Evolutionary conservation across 1,140 invertebrate species (phyloP).

Genomic region (Drosophila trapezifrons): DNA sequence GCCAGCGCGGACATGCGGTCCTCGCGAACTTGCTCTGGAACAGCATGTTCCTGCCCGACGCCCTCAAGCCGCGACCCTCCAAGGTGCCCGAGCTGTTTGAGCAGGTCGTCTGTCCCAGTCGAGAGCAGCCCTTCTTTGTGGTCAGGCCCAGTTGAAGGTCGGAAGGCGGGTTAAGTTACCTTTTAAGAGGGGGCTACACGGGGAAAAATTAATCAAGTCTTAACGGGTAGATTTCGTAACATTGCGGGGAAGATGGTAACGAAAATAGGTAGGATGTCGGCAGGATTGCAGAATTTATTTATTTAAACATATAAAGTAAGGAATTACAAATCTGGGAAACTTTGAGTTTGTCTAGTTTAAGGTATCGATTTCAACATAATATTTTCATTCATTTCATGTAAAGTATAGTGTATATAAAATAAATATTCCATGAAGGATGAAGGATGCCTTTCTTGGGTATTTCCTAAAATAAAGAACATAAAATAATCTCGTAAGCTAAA

Average conservation of each 20-base stretch:
- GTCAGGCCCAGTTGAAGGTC: constrained; percentile 56
- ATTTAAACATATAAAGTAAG: neutral
- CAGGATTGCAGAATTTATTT: neutral
- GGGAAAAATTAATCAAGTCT: neutral
- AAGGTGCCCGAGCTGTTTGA: constrained; percentile 35
- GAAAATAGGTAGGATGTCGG: neutral
- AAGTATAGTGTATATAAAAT: neutral
- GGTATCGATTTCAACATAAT: neutral
- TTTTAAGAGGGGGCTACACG: constrained; percentile 1
- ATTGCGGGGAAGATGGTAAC: neutral
- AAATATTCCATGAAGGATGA: neutral
- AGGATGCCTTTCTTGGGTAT: too few relatives aligned
- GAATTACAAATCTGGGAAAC: too few relatives aligned
- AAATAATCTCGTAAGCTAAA: neutral
- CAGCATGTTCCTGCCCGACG: constrained; percentile 86
- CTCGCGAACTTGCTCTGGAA: constrained; percentile 86
- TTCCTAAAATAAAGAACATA: neutral
- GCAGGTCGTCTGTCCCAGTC: constrained; percentile 50
- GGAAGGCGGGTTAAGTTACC: constrained; percentile 2
- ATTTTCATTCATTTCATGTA: neutral
- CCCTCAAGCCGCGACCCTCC: constrained; percentile 41
- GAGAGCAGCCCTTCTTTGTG: constrained; percentile 58
- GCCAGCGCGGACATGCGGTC: constrained; percentile 87
- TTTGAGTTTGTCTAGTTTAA: neutral
- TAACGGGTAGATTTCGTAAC: neutral